Evolutionary conservation across 1,140 invertebrate species (phyloP).

Genomic region (Trissolcus basalis): DNA sequence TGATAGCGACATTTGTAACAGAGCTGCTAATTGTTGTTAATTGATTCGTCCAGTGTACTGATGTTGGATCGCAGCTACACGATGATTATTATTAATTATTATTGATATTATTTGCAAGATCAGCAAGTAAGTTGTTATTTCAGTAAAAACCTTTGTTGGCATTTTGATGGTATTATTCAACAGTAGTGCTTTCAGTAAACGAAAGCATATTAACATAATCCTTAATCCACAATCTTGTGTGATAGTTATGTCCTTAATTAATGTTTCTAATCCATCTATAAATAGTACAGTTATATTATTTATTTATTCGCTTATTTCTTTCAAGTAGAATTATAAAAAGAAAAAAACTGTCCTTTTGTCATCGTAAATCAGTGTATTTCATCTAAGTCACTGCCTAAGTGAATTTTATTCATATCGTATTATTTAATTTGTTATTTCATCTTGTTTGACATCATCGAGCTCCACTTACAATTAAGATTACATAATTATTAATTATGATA

Average conservation of each 20-base stretch:
- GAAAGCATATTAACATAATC: slow-evolving; percentile 12
- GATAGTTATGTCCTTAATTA: slow-evolving; percentile 22
- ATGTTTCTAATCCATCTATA: slow-evolving; percentile 2
- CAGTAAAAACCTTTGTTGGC: background rate
- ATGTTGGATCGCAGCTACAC: too few relatives aligned
- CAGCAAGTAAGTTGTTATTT: background rate
- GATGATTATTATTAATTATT: too few relatives aligned
- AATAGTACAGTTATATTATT: slow-evolving; percentile 32
- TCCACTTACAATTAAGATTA: background rate
- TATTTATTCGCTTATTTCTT: slow-evolving; percentile 11
- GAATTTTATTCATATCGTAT: slow-evolving; percentile 37
- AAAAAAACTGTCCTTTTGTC: slow-evolving; percentile 1
- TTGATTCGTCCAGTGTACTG: too few relatives aligned
- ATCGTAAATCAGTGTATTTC: slow-evolving; percentile 29
- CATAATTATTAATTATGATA: background rate
- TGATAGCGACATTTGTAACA: background rate
- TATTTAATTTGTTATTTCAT: slow-evolving; percentile 42
- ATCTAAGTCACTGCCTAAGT: slow-evolving; percentile 56
- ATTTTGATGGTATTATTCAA: slow-evolving; percentile 19
- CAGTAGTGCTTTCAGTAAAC: background rate
- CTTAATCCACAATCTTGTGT: background rate
- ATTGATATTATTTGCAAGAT: background rate
- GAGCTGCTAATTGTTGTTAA: background rate
- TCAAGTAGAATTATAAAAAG: too few relatives aligned
- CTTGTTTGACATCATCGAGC: slow-evolving; percentile 1